Evolutionary conservation across 2,888 invertebrate species (phyloP).

Genomic region (Drosophila greeni): DNA sequence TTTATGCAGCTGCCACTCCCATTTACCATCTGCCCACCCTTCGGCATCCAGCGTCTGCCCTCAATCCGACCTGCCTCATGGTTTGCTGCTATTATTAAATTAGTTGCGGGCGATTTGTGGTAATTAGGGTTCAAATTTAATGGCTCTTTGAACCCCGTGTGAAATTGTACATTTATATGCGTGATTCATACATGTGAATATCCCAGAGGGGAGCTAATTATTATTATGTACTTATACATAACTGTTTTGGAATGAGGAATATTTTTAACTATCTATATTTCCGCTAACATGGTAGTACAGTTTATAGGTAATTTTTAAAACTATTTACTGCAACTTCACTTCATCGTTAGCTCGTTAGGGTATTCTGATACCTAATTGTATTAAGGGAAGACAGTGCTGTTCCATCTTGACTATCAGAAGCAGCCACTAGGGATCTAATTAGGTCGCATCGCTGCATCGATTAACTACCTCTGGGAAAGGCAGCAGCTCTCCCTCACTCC

Average conservation of each 20-base stretch:
- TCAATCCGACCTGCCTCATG: slow-evolving; percentile 23
- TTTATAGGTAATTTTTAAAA: too few species aligned
- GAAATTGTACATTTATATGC: slow-evolving; percentile 6
- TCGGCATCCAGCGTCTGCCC: background rate
- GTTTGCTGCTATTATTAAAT: slow-evolving; percentile 67
- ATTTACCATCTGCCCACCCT: slow-evolving; percentile 18
- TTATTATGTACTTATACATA: too few species aligned
- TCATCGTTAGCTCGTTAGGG: too few species aligned
- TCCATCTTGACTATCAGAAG: background rate
- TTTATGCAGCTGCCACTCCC: slow-evolving; percentile 62
- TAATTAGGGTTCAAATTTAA: slow-evolving; percentile 67
- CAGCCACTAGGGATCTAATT: slow-evolving; percentile 20
- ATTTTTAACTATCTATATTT: background rate
- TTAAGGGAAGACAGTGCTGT: background rate
- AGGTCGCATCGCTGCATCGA: slow-evolving; percentile 24
- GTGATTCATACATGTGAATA: background rate
- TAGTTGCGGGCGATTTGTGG: slow-evolving; percentile 72
- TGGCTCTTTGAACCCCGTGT: slow-evolving; percentile 49
- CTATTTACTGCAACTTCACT: too few species aligned
- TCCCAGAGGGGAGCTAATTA: too few species aligned
- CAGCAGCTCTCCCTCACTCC: background rate
- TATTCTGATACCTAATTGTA: background rate
- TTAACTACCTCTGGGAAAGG: slow-evolving; percentile 16
- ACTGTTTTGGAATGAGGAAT: background rate
- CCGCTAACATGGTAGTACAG: too few species aligned